These are phyloP conservation scores for Meandrusa payeni DNA, from an alignment of 2,888 invertebrate species.

Conservation along the genomic window DNA sequence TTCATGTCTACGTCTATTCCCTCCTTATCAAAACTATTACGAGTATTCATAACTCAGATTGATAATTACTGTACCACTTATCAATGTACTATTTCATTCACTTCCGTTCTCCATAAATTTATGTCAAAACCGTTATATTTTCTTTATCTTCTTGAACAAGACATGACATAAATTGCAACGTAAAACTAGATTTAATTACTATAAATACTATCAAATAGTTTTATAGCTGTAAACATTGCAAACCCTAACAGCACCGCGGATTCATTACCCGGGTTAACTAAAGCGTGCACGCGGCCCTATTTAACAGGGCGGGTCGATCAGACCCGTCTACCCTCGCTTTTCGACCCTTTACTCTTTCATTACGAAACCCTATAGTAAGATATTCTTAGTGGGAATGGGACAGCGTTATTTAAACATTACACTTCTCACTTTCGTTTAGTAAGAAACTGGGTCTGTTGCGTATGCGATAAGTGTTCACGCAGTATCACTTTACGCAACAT, in stretches of 20 bases:
- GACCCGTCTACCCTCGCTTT: conserved; percentile 58
- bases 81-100: too few species aligned
- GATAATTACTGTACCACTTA: too few species aligned
- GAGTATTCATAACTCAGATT: too few species aligned
- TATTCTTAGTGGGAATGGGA: conserved; percentile 40
- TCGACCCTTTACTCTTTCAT: conserved; percentile 38
- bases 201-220: conserved; percentile 37
- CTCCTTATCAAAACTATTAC: too few species aligned
- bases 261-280: conserved; percentile 68
- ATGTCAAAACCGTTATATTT: too few species aligned
- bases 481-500: conserved; percentile 66
- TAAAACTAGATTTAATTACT: too few species aligned
- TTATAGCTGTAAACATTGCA: conserved; percentile 41
- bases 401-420: conserved; percentile 32
- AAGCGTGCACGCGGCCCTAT: conserved; percentile 60
- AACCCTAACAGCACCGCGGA: conserved; percentile 62
- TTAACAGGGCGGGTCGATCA: conserved; percentile 61
- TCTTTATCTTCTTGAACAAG: too few species aligned
- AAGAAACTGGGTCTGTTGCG: conserved; percentile 36
- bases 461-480: conserved; percentile 53
- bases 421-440: conserved; percentile 32
- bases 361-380: conserved; percentile 21
- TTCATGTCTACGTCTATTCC: too few species aligned
- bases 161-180: too few species aligned
- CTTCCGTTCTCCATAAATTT: too few species aligned